These are phyloP conservation scores for Sinocyclocheilus anophthalmus DNA, from an alignment of 2,113 vertebrate genomes.

Conservation along the genomic window DNA sequence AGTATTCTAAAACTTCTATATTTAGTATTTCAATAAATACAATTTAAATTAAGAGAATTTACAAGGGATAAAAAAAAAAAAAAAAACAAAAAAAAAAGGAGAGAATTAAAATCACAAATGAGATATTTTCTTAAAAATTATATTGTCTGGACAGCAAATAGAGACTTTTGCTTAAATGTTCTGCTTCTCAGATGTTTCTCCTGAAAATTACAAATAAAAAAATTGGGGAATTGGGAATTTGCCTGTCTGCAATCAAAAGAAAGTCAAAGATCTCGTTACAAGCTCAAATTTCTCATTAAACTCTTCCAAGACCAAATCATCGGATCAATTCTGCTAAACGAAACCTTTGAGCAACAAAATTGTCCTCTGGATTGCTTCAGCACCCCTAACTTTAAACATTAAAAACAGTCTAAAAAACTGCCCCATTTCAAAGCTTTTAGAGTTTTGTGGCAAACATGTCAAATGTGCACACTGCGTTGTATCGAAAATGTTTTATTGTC, in stretches of 20 bases:
- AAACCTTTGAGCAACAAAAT: neutral
- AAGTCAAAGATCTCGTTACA: neutral
- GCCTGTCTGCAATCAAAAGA: neutral
- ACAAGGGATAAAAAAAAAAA: neutral
- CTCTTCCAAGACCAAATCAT: neutral
- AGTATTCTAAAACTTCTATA: too few relatives aligned
- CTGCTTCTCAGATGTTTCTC: neutral
- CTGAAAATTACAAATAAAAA: neutral
- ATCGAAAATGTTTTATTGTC: slow-evolving; percentile 44
- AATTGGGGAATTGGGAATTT: too few relatives aligned
- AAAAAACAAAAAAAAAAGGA: neutral
- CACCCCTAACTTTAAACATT: neutral
- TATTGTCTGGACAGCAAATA: neutral
- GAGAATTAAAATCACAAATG: neutral
- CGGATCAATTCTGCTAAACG: neutral
- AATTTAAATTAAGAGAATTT: neutral
- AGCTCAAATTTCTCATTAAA: neutral
- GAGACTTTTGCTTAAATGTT: neutral
- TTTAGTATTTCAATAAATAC: too few relatives aligned
- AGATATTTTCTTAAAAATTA: neutral
- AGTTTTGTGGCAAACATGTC: neutral
- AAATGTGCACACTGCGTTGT: neutral
- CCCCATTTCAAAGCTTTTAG: neutral
- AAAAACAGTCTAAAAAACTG: neutral
- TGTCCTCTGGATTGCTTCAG: neutral